Evolutionary conservation across 1,140 invertebrate genomes (phyloP).

Genomic region (Delia radicum): DNA sequence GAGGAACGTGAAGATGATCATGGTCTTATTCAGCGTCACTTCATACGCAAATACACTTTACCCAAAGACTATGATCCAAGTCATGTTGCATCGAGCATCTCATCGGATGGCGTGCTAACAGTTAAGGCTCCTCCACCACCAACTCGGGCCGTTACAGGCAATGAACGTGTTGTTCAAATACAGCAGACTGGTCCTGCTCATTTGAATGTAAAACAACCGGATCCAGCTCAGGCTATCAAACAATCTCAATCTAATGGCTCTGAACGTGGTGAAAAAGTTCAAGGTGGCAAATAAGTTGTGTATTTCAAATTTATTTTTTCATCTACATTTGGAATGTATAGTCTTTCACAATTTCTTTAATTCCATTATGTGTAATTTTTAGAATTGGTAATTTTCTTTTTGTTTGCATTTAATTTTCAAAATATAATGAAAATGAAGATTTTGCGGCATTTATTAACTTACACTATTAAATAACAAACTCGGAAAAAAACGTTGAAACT

Average conservation of each 20-base stretch:
- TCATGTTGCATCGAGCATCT: constrained; percentile 67
- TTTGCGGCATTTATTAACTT: too few species aligned
- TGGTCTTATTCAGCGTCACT: constrained; percentile 72
- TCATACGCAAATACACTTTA: constrained; percentile 69
- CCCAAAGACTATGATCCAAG: constrained; percentile 69
- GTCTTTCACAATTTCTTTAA: too few species aligned
- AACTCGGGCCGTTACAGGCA: constrained; percentile 48
- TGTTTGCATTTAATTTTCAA: too few species aligned
- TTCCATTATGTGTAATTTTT: too few species aligned
- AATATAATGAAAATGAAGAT: too few species aligned
- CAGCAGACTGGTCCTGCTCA: constrained; percentile 56
- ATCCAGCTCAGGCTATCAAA: constrained; percentile 37
- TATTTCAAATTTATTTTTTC: too few species aligned
- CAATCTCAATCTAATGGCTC: constrained; percentile 10
- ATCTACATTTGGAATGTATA: too few species aligned
- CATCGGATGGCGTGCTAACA: constrained; percentile 73
- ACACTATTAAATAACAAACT: too few species aligned
- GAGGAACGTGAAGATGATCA: constrained; percentile 75
- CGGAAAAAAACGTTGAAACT: too few species aligned
- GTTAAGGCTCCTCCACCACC: constrained; percentile 64
- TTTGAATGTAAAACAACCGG: constrained; percentile 46
- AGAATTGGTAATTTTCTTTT: too few species aligned
- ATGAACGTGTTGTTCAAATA: constrained; percentile 57
- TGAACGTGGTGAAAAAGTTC: not conserved
- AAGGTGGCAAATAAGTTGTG: constrained; percentile 8